Evolutionary conservation across 1,140 invertebrate genomes (phyloP), one percentile per base, ranked within the genome.

Genomic region (Tigriopus japonicus): DNA sequence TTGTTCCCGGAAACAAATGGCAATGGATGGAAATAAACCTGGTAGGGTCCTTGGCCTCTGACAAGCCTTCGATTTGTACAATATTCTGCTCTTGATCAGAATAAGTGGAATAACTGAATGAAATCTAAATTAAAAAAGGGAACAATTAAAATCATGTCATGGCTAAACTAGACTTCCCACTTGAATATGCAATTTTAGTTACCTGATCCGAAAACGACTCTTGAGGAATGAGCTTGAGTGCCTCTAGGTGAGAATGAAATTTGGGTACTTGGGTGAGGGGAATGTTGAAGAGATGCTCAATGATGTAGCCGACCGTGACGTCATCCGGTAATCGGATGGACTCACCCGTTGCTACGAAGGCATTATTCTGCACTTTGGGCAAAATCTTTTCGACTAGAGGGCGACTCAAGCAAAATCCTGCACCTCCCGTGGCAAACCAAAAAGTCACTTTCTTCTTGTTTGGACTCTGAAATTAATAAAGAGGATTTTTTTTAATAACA

Each of bases 381-480:
- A 87, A 79, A 90, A 97, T 96, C 76, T 91, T 92, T 63, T 92
- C 74, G 23, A 88, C 90, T 62, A 97, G 76, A 58, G 89, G 82
- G 67, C 86, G 78, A 70, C 91, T 96, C 63, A 98, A 78, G 75
- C 94, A 98, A 74, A 97, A 92, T 64, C 93, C 94, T 66, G 93
- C 94, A 64, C 94, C 94, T 65, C 93, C 93, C 65, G 94, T 98
- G 35, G 88, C 93, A 76, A 98, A 98, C 91, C 91, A 96, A 75
- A 97, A 97, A 66, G 82, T 83, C 66, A 90, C 84, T 75, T 87
- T 85, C 75, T 84, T 79, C 85, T 89, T 49, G n/a, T 12, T 49
- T 35, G 9, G 3, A 35, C 9, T 35, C 28, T 35, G 28, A 35
- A 35, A 35, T 5, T 9, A 3, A 35, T 35, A 35, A 35, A 35